A percentile compares a stretch with the other conserved stretches of the same genome.
Conservation (phyloP, 2,113 vertebrate genomes). For the Lepidothrix coronata region DNA sequence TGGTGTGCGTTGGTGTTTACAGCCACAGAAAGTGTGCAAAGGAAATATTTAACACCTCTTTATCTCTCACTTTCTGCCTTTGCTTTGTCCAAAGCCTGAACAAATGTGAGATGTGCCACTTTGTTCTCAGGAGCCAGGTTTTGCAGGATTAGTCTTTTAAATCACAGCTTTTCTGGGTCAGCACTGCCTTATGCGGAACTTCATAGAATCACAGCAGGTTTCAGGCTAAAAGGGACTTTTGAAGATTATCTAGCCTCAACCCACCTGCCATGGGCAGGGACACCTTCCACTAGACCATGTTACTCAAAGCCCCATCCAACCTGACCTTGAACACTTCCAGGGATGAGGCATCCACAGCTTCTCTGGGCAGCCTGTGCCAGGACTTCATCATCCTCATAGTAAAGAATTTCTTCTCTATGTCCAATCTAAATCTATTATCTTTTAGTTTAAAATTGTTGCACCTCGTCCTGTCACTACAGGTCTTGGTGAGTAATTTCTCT, state of each 20-base stretch:
- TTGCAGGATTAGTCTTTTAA: background rate
- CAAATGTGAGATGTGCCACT: background rate
- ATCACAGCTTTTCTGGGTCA: background rate
- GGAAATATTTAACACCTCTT: background rate
- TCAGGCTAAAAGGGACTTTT: background rate
- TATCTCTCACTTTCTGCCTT: background rate
- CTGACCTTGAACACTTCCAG: background rate
- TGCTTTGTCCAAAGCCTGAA: background rate
- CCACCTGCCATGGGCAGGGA: rapidly evolving
- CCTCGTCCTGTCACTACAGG: background rate
- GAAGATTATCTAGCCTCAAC: background rate
- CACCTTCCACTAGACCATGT: rapidly evolving
- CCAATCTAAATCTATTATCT: background rate
- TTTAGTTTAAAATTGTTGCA: background rate
- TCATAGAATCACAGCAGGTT: background rate
- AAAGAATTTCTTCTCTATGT: background rate
- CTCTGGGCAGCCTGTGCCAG: background rate
- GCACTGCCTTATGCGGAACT: background rate
- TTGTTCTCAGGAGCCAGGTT: background rate
- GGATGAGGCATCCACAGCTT: background rate
- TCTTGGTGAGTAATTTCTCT: background rate
- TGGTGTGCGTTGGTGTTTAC: background rate
- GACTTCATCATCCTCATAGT: rapidly evolving
- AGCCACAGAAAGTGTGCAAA: background rate
- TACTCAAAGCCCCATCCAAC: background rate